Percentiles rank a stretch among this genome's conserved stretches.
Conservation (phyloP, 2,797 vertebrate genomes). For the Myotis findleyi region DNA sequence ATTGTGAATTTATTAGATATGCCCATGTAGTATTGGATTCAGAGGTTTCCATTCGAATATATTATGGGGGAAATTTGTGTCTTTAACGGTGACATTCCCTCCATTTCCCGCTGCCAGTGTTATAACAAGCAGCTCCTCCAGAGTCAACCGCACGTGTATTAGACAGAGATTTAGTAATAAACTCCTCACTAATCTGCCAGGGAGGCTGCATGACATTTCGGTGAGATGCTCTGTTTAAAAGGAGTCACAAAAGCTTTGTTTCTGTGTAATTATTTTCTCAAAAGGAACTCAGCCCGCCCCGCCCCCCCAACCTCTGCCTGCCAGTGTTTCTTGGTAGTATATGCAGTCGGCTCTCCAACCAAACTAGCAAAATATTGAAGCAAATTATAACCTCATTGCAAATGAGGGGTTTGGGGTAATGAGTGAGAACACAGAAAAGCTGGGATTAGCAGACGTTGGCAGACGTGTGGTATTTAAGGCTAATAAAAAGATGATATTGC, state of each 20-base stretch:
- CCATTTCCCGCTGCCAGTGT: slow-evolving; percentile 81
- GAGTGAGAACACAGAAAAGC: slow-evolving; percentile 40
- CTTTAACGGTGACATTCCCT: slow-evolving; percentile 86
- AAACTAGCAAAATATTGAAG: slow-evolving; percentile 56
- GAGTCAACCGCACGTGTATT: slow-evolving; percentile 81
- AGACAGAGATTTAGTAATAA: slow-evolving; percentile 86
- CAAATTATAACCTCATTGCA: slow-evolving; percentile 6
- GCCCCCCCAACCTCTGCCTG: slow-evolving; percentile 47
- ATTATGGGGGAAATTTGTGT: slow-evolving; percentile 88
- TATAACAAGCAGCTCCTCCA: slow-evolving; percentile 82
- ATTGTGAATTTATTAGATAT: slow-evolving; percentile 89
- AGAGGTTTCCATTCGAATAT: slow-evolving; percentile 88
- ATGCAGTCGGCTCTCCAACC: background rate
- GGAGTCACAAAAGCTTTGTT: slow-evolving; percentile 74
- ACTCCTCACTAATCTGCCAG: slow-evolving; percentile 80
- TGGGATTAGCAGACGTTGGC: background rate
- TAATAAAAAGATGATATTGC: slow-evolving; percentile 67
- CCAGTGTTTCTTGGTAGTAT: background rate
- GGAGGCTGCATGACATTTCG: slow-evolving; percentile 72
- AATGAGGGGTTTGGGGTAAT: background rate
- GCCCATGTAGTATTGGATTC: slow-evolving; percentile 87
- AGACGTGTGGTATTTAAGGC: background rate
- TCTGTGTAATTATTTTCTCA: slow-evolving; percentile 71
- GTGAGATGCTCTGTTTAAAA: slow-evolving; percentile 68
- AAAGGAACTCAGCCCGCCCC: slow-evolving; percentile 59